Evolutionary conservation across 2,113 vertebrate genomes (phyloP).

Genomic region (Protobothrops mucrosquamatus): DNA sequence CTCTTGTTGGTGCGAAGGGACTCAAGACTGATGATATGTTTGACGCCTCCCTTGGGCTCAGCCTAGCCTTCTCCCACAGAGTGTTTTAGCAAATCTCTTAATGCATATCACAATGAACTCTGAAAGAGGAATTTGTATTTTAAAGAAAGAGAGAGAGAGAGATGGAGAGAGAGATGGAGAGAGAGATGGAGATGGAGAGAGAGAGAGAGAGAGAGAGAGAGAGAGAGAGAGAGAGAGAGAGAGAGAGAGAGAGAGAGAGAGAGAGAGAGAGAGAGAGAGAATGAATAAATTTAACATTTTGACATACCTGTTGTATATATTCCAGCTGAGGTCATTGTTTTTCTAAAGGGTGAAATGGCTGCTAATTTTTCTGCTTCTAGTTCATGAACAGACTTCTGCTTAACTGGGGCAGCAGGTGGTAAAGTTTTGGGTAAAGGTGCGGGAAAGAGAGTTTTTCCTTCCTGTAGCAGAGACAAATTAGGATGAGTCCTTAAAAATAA

Average conservation of each 20-base stretch:
- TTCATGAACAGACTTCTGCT: constrained; percentile 63
- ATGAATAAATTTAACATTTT: not conserved
- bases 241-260: not conserved
- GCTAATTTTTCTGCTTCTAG: constrained; percentile 65
- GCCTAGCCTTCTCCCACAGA: not conserved
- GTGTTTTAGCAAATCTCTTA: not conserved
- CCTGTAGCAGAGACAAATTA: not conserved
- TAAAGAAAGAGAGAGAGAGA: not conserved
- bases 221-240: not conserved
- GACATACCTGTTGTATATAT: constrained; percentile 69
- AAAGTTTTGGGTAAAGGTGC: not conserved
- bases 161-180: too few relatives aligned
- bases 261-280: not conserved
- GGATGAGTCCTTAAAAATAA: not conserved
- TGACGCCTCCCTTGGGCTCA: not conserved
- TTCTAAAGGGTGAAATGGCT: constrained; percentile 62
- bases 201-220: too few relatives aligned
- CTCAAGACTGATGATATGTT: not conserved
- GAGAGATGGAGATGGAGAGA: too few relatives aligned
- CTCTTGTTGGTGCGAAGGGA: not conserved
- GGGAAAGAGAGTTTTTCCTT: constrained; percentile 23
- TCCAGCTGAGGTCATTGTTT: constrained; percentile 67
- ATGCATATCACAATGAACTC: not conserved
- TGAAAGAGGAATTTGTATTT: not conserved
- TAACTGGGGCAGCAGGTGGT: constrained; percentile 51